Conservation (phyloP, 2,888 invertebrate species). For the Aporophyla nigra region DNA sequence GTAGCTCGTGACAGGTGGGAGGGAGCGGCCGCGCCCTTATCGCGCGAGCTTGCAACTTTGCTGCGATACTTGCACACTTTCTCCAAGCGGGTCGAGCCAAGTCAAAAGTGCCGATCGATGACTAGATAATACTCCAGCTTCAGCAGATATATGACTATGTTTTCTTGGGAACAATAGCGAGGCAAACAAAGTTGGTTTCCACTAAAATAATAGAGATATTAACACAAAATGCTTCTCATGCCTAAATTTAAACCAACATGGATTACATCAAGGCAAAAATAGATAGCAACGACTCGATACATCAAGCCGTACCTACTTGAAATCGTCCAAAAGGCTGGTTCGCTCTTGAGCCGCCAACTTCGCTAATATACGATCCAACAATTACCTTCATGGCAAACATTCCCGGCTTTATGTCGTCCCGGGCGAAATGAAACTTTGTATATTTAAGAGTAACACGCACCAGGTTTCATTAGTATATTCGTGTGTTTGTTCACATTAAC, state of each 20-base stretch:
- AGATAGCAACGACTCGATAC: conserved; percentile 59
- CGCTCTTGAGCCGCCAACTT: conserved; percentile 70
- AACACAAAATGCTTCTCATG: background rate
- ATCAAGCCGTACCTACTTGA: conserved; percentile 47
- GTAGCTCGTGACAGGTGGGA: conserved; percentile 75
- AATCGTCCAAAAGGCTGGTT: conserved; percentile 59
- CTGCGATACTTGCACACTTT: conserved; percentile 66
- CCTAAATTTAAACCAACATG: conserved; percentile 6
- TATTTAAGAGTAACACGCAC: conserved; percentile 72
- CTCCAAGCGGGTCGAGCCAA: conserved; percentile 53
- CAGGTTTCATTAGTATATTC: conserved; percentile 73
- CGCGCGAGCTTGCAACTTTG: conserved; percentile 73
- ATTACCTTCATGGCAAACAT: conserved; percentile 78
- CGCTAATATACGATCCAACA: conserved; percentile 77
- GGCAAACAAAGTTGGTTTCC: background rate
- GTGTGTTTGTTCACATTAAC: conserved; percentile 74
- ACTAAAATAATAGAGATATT: background rate
- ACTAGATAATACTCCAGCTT: conserved; percentile 58
- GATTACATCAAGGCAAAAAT: conserved; percentile 19
- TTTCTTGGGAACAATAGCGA: conserved; percentile 8
- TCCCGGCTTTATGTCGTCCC: conserved; percentile 70
- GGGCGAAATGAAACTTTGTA: conserved; percentile 69
- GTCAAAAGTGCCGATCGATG: conserved; percentile 64
- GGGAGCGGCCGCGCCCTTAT: conserved; percentile 74
- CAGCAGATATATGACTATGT: conserved; percentile 2